Evolutionary conservation across 2,797 vertebrate species (phyloP).

Genomic region (Remorina albescens): DNA sequence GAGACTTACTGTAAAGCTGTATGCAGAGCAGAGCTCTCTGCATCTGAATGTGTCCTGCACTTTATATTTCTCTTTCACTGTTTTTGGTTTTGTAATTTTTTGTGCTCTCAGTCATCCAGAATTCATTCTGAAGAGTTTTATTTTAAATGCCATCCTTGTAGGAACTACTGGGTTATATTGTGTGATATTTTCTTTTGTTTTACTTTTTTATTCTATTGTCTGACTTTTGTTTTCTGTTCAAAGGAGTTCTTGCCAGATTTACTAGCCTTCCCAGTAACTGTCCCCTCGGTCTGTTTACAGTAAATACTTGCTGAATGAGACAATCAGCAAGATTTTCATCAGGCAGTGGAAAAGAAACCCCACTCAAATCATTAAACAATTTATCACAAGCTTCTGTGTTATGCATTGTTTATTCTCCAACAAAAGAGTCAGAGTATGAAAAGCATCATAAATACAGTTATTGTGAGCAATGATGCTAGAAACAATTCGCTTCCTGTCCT

Average conservation of each 20-base stretch:
- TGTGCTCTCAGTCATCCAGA: slow-evolving; percentile 15
- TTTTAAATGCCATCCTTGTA: slow-evolving; percentile 7
- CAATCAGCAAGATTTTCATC: slow-evolving; percentile 10
- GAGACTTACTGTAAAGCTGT: slow-evolving; percentile 82
- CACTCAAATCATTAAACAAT: slow-evolving; percentile 32
- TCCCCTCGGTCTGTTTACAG: background rate
- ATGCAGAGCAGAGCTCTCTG: slow-evolving; percentile 73
- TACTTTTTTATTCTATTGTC: background rate
- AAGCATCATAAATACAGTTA: background rate
- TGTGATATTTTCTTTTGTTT: slow-evolving; percentile 17
- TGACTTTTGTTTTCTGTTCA: slow-evolving; percentile 3
- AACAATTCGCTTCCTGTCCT: slow-evolving; percentile 1
- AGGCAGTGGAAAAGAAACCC: slow-evolving; percentile 17
- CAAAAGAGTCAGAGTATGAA: background rate
- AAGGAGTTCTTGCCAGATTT: slow-evolving; percentile 15
- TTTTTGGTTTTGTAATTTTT: slow-evolving; percentile 20
- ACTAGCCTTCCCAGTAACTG: slow-evolving; percentile 19
- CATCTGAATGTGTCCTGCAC: slow-evolving; percentile 93
- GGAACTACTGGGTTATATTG: slow-evolving; percentile 11
- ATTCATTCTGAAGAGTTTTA: background rate
- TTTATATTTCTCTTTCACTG: slow-evolving; percentile 89
- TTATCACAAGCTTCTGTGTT: slow-evolving; percentile 9
- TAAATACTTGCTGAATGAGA: slow-evolving; percentile 16
- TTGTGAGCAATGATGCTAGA: slow-evolving; percentile 11
- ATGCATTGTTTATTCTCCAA: slow-evolving; percentile 27